Evolutionary conservation across 2,888 invertebrate species (phyloP).

Genomic region (Dicranocentrus wangi): DNA sequence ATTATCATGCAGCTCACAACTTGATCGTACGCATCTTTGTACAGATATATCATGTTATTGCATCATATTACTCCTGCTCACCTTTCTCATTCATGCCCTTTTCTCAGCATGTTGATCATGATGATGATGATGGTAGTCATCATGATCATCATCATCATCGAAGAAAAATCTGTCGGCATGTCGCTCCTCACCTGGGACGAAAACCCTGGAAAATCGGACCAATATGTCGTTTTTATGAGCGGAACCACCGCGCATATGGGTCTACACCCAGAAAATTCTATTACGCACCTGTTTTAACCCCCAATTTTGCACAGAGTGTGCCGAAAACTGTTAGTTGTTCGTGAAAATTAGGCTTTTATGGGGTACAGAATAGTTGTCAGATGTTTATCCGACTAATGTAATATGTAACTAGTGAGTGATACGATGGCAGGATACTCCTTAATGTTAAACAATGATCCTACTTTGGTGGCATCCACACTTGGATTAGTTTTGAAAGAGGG

Average conservation of each 20-base stretch:
- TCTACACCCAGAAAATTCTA: constrained; percentile 36
- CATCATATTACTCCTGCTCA: constrained; percentile 20
- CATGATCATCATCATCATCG: constrained; percentile 11
- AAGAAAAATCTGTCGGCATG: not conserved
- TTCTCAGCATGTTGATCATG: not conserved
- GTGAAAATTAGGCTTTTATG: constrained; percentile 36
- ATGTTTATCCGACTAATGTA: constrained; percentile 37
- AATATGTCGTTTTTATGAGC: constrained; percentile 38
- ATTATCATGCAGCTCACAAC: constrained; percentile 15
- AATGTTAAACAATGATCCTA: constrained; percentile 44
- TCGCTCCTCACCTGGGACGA: constrained; percentile 48
- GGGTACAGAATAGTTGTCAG: constrained; percentile 30
- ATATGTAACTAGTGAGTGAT: constrained; percentile 5
- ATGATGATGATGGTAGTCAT: constrained; percentile 1
- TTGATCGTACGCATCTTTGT: constrained; percentile 18
- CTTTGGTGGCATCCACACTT: constrained; percentile 46
- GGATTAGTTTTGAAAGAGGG: not conserved
- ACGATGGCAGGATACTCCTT: constrained; percentile 6
- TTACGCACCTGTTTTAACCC: not conserved
- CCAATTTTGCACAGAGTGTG: constrained; percentile 4
- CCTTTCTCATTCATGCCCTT: not conserved
- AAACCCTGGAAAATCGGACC: constrained; percentile 48
- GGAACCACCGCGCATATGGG: constrained; percentile 11
- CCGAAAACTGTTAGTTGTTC: constrained; percentile 32
- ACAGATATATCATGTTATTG: constrained; percentile 22